These are phyloP conservation scores for Barbus barbus DNA, from an alignment of 2,113 vertebrate genomes.

Conservation along the genomic window DNA sequence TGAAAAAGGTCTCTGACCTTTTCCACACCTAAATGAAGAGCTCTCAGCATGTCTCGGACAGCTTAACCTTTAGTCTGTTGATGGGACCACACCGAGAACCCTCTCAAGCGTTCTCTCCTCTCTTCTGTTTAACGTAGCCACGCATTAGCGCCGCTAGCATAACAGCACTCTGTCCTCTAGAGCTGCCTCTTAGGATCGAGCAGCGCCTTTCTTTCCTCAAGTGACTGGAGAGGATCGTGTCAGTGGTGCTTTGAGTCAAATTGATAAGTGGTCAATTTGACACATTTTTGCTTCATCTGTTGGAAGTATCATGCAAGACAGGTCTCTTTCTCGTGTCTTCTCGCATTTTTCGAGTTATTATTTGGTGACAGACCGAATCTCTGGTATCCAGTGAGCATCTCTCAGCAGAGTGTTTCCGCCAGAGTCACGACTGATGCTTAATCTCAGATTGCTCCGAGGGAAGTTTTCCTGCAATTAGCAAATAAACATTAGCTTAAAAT, in stretches of 20 bases:
- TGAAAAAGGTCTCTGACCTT: conserved; percentile 26
- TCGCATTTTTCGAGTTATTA: neutral
- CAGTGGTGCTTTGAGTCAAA: conserved; percentile 6
- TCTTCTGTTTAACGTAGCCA: conserved; percentile 16
- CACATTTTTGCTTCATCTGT: conserved; percentile 2
- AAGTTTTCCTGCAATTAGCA: neutral
- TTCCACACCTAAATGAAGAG: conserved; percentile 40
- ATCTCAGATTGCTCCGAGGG: neutral
- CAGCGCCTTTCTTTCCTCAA: conserved; percentile 19
- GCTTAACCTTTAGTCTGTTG: conserved; percentile 38
- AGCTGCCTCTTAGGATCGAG: conserved; percentile 7
- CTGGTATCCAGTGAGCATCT: neutral
- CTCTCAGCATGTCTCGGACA: conserved; percentile 34
- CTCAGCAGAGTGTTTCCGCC: neutral
- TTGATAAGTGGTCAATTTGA: neutral
- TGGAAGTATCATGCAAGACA: neutral
- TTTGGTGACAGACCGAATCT: neutral
- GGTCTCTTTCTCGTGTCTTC: neutral
- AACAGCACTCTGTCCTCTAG: conserved; percentile 13
- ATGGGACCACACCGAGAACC: conserved; percentile 27
- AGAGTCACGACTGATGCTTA: neutral
- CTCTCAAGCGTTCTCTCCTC: conserved; percentile 18
- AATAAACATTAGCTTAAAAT: conserved; percentile 3
- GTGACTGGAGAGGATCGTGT: conserved; percentile 10
- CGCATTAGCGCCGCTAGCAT: conserved; percentile 21